Percentiles rank a stretch among this genome's conserved stretches.
These are phyloP conservation scores for Busseola fusca DNA, from an alignment of 2,888 invertebrate genomes.

Conservation along the genomic window DNA sequence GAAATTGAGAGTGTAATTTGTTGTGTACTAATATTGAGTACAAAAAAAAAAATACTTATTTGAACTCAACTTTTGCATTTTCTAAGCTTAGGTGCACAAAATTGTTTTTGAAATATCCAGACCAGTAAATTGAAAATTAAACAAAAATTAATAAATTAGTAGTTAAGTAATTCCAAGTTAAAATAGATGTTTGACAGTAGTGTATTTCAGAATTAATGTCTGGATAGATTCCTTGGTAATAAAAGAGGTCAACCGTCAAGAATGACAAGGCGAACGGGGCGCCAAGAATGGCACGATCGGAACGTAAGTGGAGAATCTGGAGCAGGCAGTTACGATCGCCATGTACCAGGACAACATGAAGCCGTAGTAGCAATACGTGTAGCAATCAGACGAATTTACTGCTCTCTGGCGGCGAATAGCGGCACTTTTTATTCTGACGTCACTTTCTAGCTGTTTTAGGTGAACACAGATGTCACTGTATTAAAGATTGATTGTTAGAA, in stretches of 20 bases:
- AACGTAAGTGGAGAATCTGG: constrained; percentile 88
- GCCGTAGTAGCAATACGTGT: constrained; percentile 1
- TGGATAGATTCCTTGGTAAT: constrained; percentile 13
- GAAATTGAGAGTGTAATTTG: not conserved
- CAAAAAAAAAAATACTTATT: not conserved
- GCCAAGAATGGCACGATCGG: constrained; percentile 82
- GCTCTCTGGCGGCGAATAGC: constrained; percentile 52
- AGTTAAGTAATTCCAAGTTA: not conserved
- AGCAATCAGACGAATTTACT: constrained; percentile 19
- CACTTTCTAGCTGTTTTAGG: not conserved
- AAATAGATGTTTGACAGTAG: not conserved
- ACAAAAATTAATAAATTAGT: not conserved
- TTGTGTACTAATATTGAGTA: too few species aligned
- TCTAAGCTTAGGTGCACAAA: too few species aligned
- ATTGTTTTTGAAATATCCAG: not conserved
- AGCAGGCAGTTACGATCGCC: constrained; percentile 88
- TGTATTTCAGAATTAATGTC: constrained; percentile 11
- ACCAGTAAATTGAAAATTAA: constrained; percentile 7
- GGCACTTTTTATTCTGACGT: not conserved
- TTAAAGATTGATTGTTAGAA: not conserved
- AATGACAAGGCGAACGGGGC: constrained; percentile 49
- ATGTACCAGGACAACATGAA: constrained; percentile 82
- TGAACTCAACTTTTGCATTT: not conserved
- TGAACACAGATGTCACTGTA: constrained; percentile 41
- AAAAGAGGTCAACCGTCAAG: constrained; percentile 55